Conservation (phyloP, 2,797 vertebrate genomes). For the Muscicapa striata region DNA sequence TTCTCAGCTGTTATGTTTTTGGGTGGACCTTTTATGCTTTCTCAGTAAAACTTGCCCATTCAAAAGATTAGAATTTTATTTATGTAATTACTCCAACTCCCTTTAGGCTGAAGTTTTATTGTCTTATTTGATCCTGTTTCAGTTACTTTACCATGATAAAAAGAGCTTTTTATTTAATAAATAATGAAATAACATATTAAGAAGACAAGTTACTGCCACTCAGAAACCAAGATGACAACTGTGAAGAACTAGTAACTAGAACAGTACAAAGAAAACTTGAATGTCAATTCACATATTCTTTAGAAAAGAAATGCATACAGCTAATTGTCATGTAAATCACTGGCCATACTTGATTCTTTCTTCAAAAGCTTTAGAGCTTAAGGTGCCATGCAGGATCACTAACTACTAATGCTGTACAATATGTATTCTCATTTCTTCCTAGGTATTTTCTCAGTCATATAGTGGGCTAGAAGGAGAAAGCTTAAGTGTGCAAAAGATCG, state of each 20-base stretch:
- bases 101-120: neutral
- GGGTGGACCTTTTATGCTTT: neutral
- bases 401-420: neutral
- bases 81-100: neutral
- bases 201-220: neutral
- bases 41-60: neutral
- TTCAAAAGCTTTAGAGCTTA: neutral
- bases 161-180: neutral
- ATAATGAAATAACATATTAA: neutral
- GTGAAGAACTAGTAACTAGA: neutral
- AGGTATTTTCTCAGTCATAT: neutral
- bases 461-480: neutral
- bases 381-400: neutral
- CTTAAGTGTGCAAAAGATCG: neutral
- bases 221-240: neutral
- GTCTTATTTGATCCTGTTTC: neutral
- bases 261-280: neutral
- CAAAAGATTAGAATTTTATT: neutral
- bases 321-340: neutral
- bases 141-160: neutral
- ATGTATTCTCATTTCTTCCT: neutral
- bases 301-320: neutral
- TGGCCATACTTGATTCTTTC: neutral
- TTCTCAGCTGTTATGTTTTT: neutral
- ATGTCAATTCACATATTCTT: neutral